A percentile compares a stretch with the other conserved stretches of the same genome.
Evolutionary conservation across 2,888 invertebrate species (phyloP).

Genomic region (Tipula confusa): DNA sequence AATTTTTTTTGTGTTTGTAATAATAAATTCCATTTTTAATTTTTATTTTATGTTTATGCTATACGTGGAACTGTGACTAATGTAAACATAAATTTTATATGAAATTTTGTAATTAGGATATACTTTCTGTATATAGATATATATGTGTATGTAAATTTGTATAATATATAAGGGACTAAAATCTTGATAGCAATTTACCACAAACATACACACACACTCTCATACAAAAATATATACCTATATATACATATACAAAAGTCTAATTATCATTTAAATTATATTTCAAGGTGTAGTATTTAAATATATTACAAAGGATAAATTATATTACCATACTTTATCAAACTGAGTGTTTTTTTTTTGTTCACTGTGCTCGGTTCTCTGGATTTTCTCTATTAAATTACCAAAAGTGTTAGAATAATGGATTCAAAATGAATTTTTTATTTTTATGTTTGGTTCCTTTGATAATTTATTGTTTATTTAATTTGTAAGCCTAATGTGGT

Average conservation of each 20-base stretch:
- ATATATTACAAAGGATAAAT: not conserved
- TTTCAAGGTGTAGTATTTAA: not conserved
- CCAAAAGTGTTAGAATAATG: not conserved
- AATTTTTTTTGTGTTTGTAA: not conserved
- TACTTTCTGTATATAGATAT: too few relatives aligned
- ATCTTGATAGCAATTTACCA: not conserved
- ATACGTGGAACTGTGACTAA: not conserved
- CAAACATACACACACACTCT: too few relatives aligned
- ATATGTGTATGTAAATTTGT: not conserved
- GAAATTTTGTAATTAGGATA: not conserved
- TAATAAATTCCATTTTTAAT: not conserved
- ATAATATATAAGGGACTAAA: not conserved
- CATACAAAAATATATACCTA: too few relatives aligned
- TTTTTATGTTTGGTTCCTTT: not conserved
- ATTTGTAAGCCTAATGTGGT: not conserved
- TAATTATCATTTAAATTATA: constrained; percentile 25
- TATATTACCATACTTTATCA: not conserved
- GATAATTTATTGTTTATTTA: constrained; percentile 20
- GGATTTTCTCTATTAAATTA: not conserved
- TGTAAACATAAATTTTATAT: not conserved
- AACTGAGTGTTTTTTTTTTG: not conserved
- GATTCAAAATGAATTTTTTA: not conserved
- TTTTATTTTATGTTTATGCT: not conserved
- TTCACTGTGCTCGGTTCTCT: not conserved
- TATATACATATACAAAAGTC: too few relatives aligned